Base-by-base conservation (phyloP, 2,888 invertebrate genomes). In the Willowsia nigromaculata region DNA sequence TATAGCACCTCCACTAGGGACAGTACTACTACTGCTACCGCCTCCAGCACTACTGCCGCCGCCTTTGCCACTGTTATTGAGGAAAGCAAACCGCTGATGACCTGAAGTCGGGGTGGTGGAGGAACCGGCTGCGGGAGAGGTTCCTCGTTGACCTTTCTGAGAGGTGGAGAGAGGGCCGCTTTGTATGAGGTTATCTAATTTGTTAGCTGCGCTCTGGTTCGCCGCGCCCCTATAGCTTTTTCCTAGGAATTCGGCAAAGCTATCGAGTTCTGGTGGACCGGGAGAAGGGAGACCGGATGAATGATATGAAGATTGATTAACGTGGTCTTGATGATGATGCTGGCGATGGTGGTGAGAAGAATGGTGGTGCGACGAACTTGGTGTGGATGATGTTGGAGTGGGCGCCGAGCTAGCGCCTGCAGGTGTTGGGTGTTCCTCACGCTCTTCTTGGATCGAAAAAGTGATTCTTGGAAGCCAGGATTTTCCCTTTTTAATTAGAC, bases 401-500 rank as follows among this genome's bases (percentile, higher is more conserved):
- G 30, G 33, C 15, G 56, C 71, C 33, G 84, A 27, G 3, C 43
- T 62, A n/a, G 65, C 78, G 27, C 80, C 81, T 87, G 81, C 87
- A 18, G 71, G n/a, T 40, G 82, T 47, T 59, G 88, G 88, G 82
- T 82, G 88, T 43, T 82, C 82, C 82, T 88, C 88, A 62, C 88
- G 88, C 76, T 88, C 88, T 76, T 88, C 88, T 76, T 88, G 88
- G 68, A 90, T 71, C 18, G 90, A 88, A 47, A 90, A 90, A 43
- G 88, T 83, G 40, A 90, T 90, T 68, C 88, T 89, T 30, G 90
- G 90, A 76, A 90, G 86, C 74, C 88, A 90, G 53, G 85, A 82
- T 56, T 84, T 88, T 62, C 90, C 89, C 47, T 89, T 89, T 86
- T 89, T 88, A 13, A 88, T 59, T 1, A 88, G 82, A 83, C 88